Evolutionary conservation across 2,113 vertebrate species (phyloP).

Genomic region (Mirounga angustirostris): DNA sequence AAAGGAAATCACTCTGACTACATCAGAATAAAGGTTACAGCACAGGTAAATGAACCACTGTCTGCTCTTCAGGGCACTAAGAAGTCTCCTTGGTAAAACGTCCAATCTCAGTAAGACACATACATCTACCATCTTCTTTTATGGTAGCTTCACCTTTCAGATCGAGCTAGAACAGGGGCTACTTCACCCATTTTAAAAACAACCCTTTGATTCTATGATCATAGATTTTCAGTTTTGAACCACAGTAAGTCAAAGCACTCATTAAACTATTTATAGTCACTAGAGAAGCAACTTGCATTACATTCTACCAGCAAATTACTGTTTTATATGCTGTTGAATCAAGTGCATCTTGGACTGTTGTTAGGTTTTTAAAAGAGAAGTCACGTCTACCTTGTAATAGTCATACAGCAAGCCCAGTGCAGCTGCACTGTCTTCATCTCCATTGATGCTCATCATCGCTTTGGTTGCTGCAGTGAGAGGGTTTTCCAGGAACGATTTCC

Average conservation of each 20-base stretch:
- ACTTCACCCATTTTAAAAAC: background rate
- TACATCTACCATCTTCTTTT: background rate
- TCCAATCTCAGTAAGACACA: background rate
- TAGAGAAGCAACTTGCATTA: slow-evolving; percentile 43
- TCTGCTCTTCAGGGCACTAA: background rate
- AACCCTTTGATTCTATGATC: slow-evolving; percentile 66
- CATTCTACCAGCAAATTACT: slow-evolving; percentile 66
- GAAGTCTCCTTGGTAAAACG: background rate
- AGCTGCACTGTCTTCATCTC: slow-evolving; percentile 97
- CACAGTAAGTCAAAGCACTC: slow-evolving; percentile 27
- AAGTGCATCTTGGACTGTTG: background rate
- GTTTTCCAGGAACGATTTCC: slow-evolving; percentile 99
- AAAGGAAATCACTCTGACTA: background rate
- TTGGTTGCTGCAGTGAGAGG: slow-evolving; percentile 99
- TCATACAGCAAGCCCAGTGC: slow-evolving; percentile 97
- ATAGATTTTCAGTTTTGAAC: slow-evolving; percentile 58
- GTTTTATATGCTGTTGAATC: slow-evolving; percentile 46
- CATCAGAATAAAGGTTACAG: fast-evolving
- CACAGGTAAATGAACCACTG: too few relatives aligned
- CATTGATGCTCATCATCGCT: slow-evolving; percentile 99
- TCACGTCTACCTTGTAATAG: slow-evolving; percentile 95
- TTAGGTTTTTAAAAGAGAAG: background rate
- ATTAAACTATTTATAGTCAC: slow-evolving; percentile 70
- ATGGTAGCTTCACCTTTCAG: background rate
- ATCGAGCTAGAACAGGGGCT: background rate